Base-by-base conservation (phyloP, 2,888 invertebrate species). In the Lissocephala sabroskyi region DNA sequence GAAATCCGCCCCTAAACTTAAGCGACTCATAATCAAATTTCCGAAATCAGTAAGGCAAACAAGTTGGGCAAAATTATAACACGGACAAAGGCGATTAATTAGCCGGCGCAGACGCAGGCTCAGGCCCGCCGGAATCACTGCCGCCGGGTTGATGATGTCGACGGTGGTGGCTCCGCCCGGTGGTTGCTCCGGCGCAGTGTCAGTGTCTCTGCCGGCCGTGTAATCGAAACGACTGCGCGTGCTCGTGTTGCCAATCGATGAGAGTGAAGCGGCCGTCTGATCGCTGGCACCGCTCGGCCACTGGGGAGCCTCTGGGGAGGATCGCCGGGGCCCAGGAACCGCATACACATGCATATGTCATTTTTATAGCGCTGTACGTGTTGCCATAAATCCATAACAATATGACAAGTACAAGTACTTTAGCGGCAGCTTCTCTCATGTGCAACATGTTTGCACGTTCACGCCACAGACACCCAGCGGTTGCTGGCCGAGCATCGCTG, bases 361-460 rank as follows among this genome's bases (percentile, higher is more conserved):
- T 78, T 78, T 78, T 76, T 66, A 76, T 78, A 70, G 74, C 66
- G 71, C 73, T 77, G 63, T 65, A 81, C 79, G 79, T 80, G 80
- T 78, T 79, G 82, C 76, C 82, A 82, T 80, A 82, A 80, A 80
- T 82, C 79, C 76, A 80, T 82, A 82, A 74, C 79, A 76, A 82
- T 80, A 81, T 81, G 82, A 81, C 82, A 79, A 79, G 79, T 81
- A 80, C 80, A 80, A 73, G 80, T 76, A 81, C 79, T 80, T 78
- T 78, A 78, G 78, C 78, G 78, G 76, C 73, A 75, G 78, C 78
- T 65, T 60, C 70, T 73, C 76, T 73, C 76, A 74, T 77, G 76
- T 77, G 75, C 77, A 76, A 78, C 76, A 76, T 74, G 73, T 74
- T 74, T 76, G 78, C 71, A 78, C 71, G 78, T 77, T 70, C 77